These are phyloP conservation scores for Drosophila lacteicornis DNA, from an alignment of 1,140 invertebrate genomes.

Conservation along the genomic window DNA sequence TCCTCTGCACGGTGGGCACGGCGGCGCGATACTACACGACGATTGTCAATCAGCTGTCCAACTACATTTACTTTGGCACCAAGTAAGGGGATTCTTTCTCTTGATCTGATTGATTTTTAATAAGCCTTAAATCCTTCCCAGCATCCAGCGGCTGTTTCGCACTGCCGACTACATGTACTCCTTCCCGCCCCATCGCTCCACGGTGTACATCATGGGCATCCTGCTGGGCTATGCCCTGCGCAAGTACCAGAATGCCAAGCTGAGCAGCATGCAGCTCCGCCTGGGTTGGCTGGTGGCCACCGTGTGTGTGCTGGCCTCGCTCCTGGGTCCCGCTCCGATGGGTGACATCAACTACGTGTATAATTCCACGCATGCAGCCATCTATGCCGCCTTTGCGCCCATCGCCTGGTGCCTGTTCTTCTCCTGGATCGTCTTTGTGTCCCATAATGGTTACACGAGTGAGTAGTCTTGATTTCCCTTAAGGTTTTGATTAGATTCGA, in stretches of 20 bases:
- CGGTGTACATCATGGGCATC: conserved; percentile 90
- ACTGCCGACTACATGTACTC: conserved; percentile 91
- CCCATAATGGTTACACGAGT: conserved; percentile 88
- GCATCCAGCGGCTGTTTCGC: conserved; percentile 88
- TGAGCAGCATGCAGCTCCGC: conserved; percentile 85
- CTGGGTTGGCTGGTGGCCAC: conserved; percentile 87
- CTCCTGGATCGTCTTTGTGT: conserved; percentile 88
- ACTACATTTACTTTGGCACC: conserved; percentile 89
- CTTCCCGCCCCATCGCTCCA: conserved; percentile 88
- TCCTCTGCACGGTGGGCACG: conserved; percentile 86
- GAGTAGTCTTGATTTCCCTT: conserved; percentile 29
- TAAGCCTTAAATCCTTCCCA: conserved; percentile 67
- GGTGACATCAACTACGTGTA: conserved; percentile 89
- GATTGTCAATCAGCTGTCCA: conserved; percentile 86
- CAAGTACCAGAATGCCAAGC: conserved; percentile 79
- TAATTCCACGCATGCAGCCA: conserved; percentile 88
- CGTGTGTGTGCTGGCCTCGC: conserved; percentile 86
- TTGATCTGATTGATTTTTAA: not conserved
- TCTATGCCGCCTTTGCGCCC: conserved; percentile 90
- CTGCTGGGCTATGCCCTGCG: conserved; percentile 88
- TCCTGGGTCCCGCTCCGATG: conserved; percentile 89
- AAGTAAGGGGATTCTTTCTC: conserved; percentile 86
- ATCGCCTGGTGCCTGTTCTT: conserved; percentile 90
- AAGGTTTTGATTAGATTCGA: too few species aligned
- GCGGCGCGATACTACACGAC: conserved; percentile 87